Evolutionary conservation across 2,888 invertebrate genomes (phyloP), one percentile per base, ranked within the genome.

Genomic region (Ormyrus rosae): DNA sequence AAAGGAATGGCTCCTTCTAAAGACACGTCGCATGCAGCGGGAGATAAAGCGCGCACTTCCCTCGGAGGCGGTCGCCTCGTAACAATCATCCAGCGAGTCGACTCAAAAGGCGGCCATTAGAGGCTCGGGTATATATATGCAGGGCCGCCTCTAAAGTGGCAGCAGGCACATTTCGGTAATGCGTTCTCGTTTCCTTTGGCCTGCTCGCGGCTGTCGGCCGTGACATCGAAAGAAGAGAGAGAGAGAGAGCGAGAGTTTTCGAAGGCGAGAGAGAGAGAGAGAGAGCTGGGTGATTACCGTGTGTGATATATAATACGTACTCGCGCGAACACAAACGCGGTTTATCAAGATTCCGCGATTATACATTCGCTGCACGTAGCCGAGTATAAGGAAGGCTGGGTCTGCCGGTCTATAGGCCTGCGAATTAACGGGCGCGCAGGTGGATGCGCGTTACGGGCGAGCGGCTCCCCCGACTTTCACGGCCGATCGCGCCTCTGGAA

Each of bases 121-220:
- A 34, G 58, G 34, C 48, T 19, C 19, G 19, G 19, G 19, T 19
- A 13, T 19, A 19, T 19, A 19, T 19, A 19, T 19, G 19, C 19
- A 19, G 19, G 19, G 19, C 19, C 19, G 19, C 69, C 34, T 45
- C 56, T 56, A 11, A 70, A 56, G 58, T 56, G 56, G 19, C 55
- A n/a, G 13, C 34, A 19, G 19, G 8, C 60, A 13, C 61, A 71
- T 71, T 71, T 50, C 61, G 51, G 13, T 71, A 71, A 61, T 61
- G 71, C 61, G 71, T 61, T 71, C 53, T 7, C 71, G 61, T 71
- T 71, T 61, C 45, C 51, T 6, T 7, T 58, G 48, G n/a, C n/a
- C 8, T 64, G 64, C 48, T 5, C 45, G 61, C 5, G 46, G 19
- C 13, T 45, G 13, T 13, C 9, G 71, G 13, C 61, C 71, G 19